Evolutionary conservation across 2,113 vertebrate genomes (phyloP), one percentile per base, ranked within the genome.

Genomic region (Pavo muticus): DNA sequence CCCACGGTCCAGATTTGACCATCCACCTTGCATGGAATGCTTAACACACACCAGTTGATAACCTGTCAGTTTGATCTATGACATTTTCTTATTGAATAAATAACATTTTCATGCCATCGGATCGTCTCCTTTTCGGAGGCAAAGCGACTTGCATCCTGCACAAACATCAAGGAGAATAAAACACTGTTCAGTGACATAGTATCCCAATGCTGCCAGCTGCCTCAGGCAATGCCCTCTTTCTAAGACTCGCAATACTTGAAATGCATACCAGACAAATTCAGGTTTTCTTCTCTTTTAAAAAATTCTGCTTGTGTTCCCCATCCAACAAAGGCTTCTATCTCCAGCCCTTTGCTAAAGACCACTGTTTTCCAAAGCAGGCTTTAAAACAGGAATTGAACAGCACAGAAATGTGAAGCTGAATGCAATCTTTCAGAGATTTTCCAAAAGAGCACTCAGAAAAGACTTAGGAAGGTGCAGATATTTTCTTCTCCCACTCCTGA

Each of bases 61-160:
- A 50, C 61, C 79, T 78, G 44, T 72, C 83, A 56, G 32, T 48
- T 83, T 92, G 71, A 67, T 70, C 44, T 68, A 15, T 45, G 65
- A 5, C 32, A 61, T 84, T 57, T 84, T 84, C 79, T 78, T 78
- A 57, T 21, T 69, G 52, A 91, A 79, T 75, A 75, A 70, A 75
- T 60, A 48, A 17, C 37, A 47, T 87, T 91, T 91, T 72, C 12
- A 6, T 68, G 79, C 52, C 84, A 61, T 83, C 44, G 30, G 42
- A 27, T 60, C 35, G 2, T 93, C 88, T 90, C 44, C 16, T 84
- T 91, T 88, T 42, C 50, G 74, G 60, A 76, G 14, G 42, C 71
- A 70, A 64, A 84, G 76, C 50, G 4, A 45, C 24, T 84, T 88
- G 7, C 24, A 70, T 61, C 71, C 56, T 37, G 17, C 75, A 40